Conservation (phyloP, 2,797 vertebrate species). For the Channallabes apus region DNA sequence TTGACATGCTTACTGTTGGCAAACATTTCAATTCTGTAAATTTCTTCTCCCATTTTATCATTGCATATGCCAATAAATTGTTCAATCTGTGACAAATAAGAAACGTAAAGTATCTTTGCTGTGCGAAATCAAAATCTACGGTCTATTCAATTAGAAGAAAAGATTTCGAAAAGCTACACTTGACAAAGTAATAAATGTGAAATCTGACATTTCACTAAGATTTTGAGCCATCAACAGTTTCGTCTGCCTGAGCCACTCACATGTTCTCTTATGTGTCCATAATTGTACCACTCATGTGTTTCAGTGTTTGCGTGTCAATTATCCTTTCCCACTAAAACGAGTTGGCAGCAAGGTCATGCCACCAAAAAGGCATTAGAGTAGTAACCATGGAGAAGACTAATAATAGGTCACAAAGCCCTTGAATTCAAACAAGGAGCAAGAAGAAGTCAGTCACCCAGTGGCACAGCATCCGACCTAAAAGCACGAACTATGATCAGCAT, state of each 20-base stretch:
- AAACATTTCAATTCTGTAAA: background rate
- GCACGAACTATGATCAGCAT: constrained; percentile 28
- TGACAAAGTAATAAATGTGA: background rate
- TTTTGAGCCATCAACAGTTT: constrained; percentile 8
- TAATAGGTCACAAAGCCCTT: constrained; percentile 34
- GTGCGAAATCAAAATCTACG: background rate
- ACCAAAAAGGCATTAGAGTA: constrained; percentile 39
- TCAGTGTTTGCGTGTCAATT: constrained; percentile 42
- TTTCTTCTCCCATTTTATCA: background rate
- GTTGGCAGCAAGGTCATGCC: constrained; percentile 35
- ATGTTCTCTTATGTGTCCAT: constrained; percentile 24
- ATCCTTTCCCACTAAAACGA: constrained; percentile 24
- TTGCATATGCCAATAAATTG: background rate
- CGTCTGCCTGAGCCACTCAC: constrained; percentile 8
- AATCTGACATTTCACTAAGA: constrained; percentile 7
- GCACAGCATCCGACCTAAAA: constrained; percentile 21
- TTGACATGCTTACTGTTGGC: background rate
- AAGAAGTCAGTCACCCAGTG: constrained; percentile 16
- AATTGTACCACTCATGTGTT: constrained; percentile 30
- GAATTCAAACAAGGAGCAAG: constrained; percentile 28
- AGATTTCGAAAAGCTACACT: background rate
- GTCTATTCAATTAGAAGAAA: background rate
- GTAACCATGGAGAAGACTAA: constrained; percentile 44
- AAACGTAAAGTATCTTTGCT: background rate
- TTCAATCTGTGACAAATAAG: background rate